A percentile compares a stretch with the other conserved stretches of the same genome.
Evolutionary conservation across 2,113 vertebrate genomes (phyloP).

Genomic region (Actenoides hombroni): DNA sequence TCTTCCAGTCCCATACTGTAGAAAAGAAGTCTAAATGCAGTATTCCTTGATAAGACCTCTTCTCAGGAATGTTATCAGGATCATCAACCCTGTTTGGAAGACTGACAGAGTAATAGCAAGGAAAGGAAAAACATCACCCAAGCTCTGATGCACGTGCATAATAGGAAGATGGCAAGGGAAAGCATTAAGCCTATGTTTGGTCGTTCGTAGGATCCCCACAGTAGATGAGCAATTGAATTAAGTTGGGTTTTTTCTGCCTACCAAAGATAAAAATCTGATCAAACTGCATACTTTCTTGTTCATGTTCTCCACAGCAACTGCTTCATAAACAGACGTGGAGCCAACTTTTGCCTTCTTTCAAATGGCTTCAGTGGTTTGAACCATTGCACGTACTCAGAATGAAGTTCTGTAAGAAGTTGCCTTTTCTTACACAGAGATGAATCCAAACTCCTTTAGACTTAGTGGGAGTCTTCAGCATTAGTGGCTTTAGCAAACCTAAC

Average conservation of each 20-base stretch:
- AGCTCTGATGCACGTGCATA: rapidly evolving
- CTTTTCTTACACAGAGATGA: not conserved
- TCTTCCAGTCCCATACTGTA: not conserved
- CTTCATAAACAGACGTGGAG: not conserved
- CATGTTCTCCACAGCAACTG: not conserved
- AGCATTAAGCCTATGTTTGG: not conserved
- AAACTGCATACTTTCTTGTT: not conserved
- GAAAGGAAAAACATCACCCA: too few relatives aligned
- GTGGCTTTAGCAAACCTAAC: not conserved
- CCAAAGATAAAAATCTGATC: not conserved
- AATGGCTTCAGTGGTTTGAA: not conserved
- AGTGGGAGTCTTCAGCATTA: not conserved
- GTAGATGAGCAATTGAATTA: not conserved
- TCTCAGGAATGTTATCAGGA: not conserved
- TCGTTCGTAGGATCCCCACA: not conserved
- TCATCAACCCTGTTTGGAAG: not conserved
- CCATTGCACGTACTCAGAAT: not conserved
- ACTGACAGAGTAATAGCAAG: not conserved
- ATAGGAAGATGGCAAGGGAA: not conserved
- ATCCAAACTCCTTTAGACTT: not conserved
- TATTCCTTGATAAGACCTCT: not conserved
- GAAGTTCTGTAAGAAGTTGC: not conserved
- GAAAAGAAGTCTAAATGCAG: not conserved
- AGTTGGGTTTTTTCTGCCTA: not conserved
- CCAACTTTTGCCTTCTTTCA: not conserved